Conservation (phyloP, 37 sponge, comb jelly and placozoan genomes). For the Beroe ovata region DNA sequence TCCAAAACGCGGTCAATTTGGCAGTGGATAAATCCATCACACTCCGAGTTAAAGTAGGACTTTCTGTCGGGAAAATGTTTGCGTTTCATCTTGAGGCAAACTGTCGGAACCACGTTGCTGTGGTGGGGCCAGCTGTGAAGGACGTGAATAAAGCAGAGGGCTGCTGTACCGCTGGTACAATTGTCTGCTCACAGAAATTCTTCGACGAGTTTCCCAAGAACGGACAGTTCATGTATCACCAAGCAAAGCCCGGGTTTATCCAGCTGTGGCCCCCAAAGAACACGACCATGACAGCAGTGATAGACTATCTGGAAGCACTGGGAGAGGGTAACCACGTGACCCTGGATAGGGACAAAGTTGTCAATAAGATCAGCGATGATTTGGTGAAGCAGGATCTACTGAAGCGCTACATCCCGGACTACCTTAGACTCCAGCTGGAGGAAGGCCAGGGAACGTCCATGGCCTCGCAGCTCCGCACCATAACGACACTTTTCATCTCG, state of each 20-base stretch:
- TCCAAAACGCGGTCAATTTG: conserved; percentile 45
- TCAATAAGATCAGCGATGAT: conserved; percentile 19
- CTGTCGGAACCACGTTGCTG: conserved; percentile 30
- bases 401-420: conserved; percentile 63
- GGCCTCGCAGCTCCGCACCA: conserved; percentile 35
- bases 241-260: conserved; percentile 3
- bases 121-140: conserved; percentile 58
- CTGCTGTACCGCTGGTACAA: conserved; percentile 13
- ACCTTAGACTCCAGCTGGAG: conserved; percentile 29
- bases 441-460: conserved; percentile 48
- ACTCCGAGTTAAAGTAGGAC: conserved; percentile 51
- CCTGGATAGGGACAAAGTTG: conserved; percentile 26
- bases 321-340: conserved; percentile 37
- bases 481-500: conserved; percentile 56
- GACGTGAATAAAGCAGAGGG: conserved; percentile 65
- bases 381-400: conserved; percentile 47
- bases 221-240: not conserved
- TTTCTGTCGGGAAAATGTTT: conserved; percentile 46
- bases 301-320: not conserved
- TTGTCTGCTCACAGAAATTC: conserved; percentile 49
- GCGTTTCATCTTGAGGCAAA: not conserved
- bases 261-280: conserved; percentile 67
- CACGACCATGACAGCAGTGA: not conserved
- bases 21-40: conserved; percentile 49
- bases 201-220: conserved; percentile 46